These are phyloP conservation scores for Drosophila recens DNA, from an alignment of 2,888 invertebrate genomes.

Conservation along the genomic window DNA sequence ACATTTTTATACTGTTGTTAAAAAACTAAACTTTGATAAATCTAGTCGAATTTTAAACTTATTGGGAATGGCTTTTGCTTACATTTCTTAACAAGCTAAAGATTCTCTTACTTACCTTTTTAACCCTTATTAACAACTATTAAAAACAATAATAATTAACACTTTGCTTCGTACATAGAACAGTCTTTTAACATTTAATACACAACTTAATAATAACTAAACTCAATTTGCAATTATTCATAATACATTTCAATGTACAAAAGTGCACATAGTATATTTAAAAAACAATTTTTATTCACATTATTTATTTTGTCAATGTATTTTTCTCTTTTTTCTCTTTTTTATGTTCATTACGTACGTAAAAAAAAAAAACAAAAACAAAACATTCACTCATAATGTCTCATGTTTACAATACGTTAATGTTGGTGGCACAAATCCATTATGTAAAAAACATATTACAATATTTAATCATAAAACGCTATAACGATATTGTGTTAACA, in stretches of 20 bases:
- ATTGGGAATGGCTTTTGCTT: slow-evolving; percentile 5
- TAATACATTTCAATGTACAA: slow-evolving; percentile 9
- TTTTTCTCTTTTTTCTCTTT: slow-evolving; percentile 82
- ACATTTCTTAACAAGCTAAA: not conserved
- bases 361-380: slow-evolving; percentile 67
- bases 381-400: slow-evolving; percentile 57
- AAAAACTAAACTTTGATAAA: not conserved
- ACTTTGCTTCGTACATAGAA: not conserved
- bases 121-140: not conserved
- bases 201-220: slow-evolving; percentile 6
- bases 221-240: slow-evolving; percentile 1
- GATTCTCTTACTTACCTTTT: not conserved
- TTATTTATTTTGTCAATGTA: slow-evolving; percentile 83
- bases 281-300: slow-evolving; percentile 43
- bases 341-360: slow-evolving; percentile 79
- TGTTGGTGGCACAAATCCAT: slow-evolving; percentile 83
- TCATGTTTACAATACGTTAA: slow-evolving; percentile 64
- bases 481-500: slow-evolving; percentile 6
- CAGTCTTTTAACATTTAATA: not conserved
- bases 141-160: not conserved
- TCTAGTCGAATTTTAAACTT: not conserved
- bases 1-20: not conserved
- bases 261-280: slow-evolving; percentile 30
- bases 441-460: slow-evolving; percentile 25
- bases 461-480: slow-evolving; percentile 36